Evolutionary conservation across 2,888 invertebrate genomes (phyloP).

Genomic region (Cistogaster globosa): DNA sequence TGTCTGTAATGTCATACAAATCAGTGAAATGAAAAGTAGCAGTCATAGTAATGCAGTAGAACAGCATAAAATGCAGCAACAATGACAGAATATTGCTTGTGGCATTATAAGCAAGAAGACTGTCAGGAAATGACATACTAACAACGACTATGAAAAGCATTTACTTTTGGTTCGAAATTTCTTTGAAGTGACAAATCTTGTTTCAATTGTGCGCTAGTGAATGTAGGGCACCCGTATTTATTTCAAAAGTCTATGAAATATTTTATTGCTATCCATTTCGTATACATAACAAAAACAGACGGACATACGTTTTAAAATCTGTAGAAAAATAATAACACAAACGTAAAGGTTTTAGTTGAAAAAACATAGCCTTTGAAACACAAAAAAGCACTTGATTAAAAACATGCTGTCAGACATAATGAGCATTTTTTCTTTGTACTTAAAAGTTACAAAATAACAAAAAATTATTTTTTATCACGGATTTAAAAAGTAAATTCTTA

Average conservation of each 20-base stretch:
- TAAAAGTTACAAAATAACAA: neutral
- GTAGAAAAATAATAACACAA: too few species aligned
- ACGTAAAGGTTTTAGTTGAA: conserved; percentile 47
- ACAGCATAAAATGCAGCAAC: conserved; percentile 20
- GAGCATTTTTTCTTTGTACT: conserved; percentile 41
- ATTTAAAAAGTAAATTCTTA: neutral
- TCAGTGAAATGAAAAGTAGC: conserved; percentile 15
- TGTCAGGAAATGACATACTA: neutral
- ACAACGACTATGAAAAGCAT: neutral
- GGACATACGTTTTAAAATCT: conserved; percentile 23
- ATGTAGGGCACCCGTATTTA: conserved; percentile 29
- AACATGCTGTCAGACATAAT: conserved; percentile 68
- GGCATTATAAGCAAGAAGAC: neutral
- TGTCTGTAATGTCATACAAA: conserved; percentile 21
- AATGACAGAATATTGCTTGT: neutral
- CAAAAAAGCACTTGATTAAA: conserved; percentile 67
- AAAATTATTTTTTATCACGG: conserved; percentile 18
- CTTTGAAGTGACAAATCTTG: neutral
- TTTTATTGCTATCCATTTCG: conserved; percentile 4
- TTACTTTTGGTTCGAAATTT: neutral
- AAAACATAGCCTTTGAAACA: conserved; percentile 16
- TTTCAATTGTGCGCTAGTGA: neutral
- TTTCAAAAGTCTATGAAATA: conserved; percentile 46
- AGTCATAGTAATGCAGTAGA: neutral
- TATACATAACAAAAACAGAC: conserved; percentile 10